Evolutionary conservation across 1,140 invertebrate genomes (phyloP), one percentile per base, ranked within the genome.

Genomic region (Phortica variegata): DNA sequence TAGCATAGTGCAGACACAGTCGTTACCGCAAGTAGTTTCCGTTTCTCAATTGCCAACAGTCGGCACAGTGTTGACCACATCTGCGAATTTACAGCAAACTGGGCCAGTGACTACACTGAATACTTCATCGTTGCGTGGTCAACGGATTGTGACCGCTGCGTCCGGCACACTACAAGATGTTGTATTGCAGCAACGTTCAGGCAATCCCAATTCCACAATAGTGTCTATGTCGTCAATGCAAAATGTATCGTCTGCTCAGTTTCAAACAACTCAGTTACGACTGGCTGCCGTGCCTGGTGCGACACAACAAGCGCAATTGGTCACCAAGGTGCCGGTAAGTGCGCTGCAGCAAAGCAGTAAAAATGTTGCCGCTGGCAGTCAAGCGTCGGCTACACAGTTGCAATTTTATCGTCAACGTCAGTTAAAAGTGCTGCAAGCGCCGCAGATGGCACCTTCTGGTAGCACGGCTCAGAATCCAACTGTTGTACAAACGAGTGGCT

Each of bases 381-480:
- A 75, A 29, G 60, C 31, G 3, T 33, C 62, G 18, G 79, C 79
- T 34, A 60, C 80, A 13, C 78, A 80, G 40, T 75, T 80, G 33
- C 78, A 80, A 47, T 73, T 80, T 13, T 79, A 80, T 43, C 50
- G 79, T n/a, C 78, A 80, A 52, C 60, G 79, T 26, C 79, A 81
- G 55, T 49, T 79, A 0, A 78, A 77, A 47, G 77, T 73, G 17
- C 42, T 80, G 13, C 73, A 75, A 29, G 45, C 71, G 17, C 37
- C 61, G 0, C 52, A 63, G 26, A 19, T 49, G 9, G 29, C 54
- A 0, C 32, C 45, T 0, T 52, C 52, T 0, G 54, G 49, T 1
- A 39, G 54, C 34, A 1, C 59, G 45, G 61, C 49, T 37, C 42
- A 70, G 31, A 52, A 40, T 52, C 54, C 55, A 17, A 61, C 59